These are phyloP conservation scores for Balanococcus diminutus DNA, from an alignment of 2,888 invertebrate genomes.

Conservation along the genomic window DNA sequence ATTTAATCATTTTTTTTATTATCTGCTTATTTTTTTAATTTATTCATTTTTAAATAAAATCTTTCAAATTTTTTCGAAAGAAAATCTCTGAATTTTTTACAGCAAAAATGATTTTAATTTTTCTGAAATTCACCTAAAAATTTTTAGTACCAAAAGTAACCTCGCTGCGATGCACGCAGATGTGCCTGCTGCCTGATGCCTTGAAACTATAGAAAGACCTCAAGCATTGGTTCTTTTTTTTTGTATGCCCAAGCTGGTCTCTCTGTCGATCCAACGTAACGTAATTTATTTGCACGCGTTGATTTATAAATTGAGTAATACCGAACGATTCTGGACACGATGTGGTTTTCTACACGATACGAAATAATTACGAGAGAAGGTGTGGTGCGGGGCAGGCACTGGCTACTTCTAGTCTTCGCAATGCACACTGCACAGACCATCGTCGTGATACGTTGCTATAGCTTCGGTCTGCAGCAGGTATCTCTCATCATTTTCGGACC, in stretches of 20 bases:
- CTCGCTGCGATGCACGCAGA: too few relatives aligned
- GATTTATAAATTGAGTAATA: constrained; percentile 18
- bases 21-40: too few relatives aligned
- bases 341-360: neutral
- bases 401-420: neutral
- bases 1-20: too few relatives aligned
- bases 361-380: neutral
- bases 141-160: too few relatives aligned
- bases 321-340: neutral
- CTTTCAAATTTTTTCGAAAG: too few relatives aligned
- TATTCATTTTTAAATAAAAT: too few relatives aligned
- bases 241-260: neutral
- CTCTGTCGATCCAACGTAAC: neutral
- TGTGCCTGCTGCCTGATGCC: neutral
- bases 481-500: neutral
- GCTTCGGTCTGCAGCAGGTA: too few relatives aligned
- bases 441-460: neutral
- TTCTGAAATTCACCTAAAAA: too few relatives aligned
- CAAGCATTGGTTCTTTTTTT: neutral
- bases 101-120: too few relatives aligned
- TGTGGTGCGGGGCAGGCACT: neutral
- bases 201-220: neutral
- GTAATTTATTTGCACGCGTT: constrained; percentile 17
- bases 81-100: too few relatives aligned
- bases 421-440: neutral